These are phyloP conservation scores for Hephaestus fuliginosus DNA, from an alignment of 2,797 vertebrate genomes.

Conservation along the genomic window DNA sequence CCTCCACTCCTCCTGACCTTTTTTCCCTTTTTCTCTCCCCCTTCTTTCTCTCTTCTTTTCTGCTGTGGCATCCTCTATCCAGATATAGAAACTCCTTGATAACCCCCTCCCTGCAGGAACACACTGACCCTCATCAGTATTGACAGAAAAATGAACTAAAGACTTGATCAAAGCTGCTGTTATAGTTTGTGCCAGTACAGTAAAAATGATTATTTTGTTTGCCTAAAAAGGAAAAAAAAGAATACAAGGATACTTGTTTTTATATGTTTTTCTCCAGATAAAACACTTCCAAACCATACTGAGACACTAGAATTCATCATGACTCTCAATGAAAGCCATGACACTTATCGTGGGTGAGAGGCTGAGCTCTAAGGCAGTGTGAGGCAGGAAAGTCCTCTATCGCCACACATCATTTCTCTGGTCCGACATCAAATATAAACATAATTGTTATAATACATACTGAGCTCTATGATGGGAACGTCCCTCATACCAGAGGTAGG, in stretches of 20 bases:
- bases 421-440: conserved; percentile 27
- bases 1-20: conserved; percentile 27
- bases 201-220: conserved; percentile 48
- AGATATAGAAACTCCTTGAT: conserved; percentile 49
- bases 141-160: conserved; percentile 54
- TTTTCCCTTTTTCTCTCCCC: conserved; percentile 10
- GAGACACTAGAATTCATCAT: conserved; percentile 43
- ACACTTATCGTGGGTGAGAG: conserved; percentile 40
- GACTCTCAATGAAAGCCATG: conserved; percentile 68
- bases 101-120: conserved; percentile 46
- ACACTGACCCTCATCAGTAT: conserved; percentile 54
- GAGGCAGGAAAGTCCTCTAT: conserved; percentile 24
- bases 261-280: conserved; percentile 18
- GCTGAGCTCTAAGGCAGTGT: conserved; percentile 44
- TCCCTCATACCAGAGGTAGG: conserved; percentile 11
- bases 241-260: conserved; percentile 33
- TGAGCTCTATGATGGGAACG: conserved; percentile 17
- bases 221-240: conserved; percentile 34
- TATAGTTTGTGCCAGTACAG: conserved; percentile 65
- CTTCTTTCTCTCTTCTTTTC: conserved; percentile 44
- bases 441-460: neutral
- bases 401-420: conserved; percentile 22
- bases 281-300: conserved; percentile 37
- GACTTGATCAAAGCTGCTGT: conserved; percentile 55
- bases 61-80: conserved; percentile 56